phyloP scores from a whole-genome alignment of 2,888 invertebrate species.

The Drosophila nr. medialis region DNA sequence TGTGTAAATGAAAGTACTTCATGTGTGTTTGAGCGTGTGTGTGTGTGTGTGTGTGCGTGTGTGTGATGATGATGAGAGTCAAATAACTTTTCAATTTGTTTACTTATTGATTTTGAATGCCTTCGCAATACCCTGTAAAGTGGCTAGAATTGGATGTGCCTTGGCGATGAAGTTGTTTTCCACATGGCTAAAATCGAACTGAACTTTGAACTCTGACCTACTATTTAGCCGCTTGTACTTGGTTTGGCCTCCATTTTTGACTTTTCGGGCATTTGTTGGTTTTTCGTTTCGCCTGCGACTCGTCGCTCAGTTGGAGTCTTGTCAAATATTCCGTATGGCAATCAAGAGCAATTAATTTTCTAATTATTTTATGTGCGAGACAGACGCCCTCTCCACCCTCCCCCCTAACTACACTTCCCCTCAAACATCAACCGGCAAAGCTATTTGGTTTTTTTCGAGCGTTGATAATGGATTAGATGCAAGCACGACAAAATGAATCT shows the following conservation, averaged over 20 bases:
- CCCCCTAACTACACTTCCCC: background rate
- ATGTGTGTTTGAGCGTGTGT: background rate
- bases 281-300: background rate
- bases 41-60: background rate
- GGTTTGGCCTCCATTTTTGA: background rate
- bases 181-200: background rate
- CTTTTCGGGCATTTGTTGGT: background rate
- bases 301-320: background rate
- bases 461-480: background rate
- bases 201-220: background rate
- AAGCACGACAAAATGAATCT: conserved; percentile 1
- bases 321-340: conserved; percentile 40
- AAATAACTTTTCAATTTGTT: conserved; percentile 3
- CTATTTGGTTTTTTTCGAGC: background rate
- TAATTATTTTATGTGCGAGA: conserved; percentile 47
- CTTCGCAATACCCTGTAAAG: background rate
- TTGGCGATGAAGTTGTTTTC: too few species aligned
- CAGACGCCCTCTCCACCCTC: background rate
- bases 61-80: background rate
- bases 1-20: background rate
- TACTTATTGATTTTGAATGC: background rate
- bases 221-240: background rate
- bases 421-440: background rate
- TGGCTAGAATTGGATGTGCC: background rate
- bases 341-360: conserved; percentile 46